phyloP scores from a whole-genome alignment of 2,113 vertebrate species.

The Ophiodon elongatus region DNA sequence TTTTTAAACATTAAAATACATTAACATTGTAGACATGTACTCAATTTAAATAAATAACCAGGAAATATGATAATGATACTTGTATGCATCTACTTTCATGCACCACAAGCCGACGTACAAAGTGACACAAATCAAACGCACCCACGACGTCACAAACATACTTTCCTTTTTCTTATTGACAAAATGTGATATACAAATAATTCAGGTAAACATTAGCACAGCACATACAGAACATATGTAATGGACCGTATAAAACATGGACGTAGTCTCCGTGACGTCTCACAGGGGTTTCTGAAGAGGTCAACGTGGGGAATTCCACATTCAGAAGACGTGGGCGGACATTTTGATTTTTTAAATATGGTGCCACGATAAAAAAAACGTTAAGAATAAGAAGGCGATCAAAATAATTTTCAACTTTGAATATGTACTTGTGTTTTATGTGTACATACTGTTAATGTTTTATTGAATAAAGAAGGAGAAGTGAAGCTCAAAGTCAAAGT shows the following conservation, averaged over 20 bases:
- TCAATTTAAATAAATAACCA: no score
- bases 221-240: no score
- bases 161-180: no score
- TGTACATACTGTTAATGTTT: background rate
- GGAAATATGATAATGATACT: no score
- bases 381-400: background rate
- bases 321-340: background rate
- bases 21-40: no score
- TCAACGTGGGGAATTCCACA: background rate
- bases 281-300: background rate
- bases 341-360: background rate
- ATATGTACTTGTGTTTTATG: background rate
- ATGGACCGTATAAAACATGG: background rate
- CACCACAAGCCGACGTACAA: background rate
- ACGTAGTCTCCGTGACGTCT: background rate
- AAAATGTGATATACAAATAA: no score
- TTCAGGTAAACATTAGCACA: no score
- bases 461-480: background rate
- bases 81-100: background rate
- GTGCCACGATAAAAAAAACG: background rate
- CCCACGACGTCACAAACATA: background rate
- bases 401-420: background rate
- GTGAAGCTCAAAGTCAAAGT: background rate
- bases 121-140: background rate
- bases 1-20: no score